These are phyloP conservation scores for Zoanthus gigantus DNA, from an alignment of 92 coral and sea anemone genomes.

Conservation along the genomic window DNA sequence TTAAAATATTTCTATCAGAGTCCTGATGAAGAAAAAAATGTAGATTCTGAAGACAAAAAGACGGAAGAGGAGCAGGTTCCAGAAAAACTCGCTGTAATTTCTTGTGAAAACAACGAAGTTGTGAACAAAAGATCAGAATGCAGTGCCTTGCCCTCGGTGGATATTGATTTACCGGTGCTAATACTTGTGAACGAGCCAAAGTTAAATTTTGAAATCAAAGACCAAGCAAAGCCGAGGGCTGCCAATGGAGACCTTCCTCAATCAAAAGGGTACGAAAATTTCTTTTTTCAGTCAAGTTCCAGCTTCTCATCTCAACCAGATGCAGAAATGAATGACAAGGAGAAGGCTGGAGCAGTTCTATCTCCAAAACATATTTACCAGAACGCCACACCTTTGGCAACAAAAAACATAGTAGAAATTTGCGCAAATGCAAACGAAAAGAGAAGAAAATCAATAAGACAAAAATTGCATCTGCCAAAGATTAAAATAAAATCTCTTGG, in stretches of 20 bases:
- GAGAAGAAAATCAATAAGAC: not conserved
- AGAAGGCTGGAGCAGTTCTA: not conserved
- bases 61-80: not conserved
- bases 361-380: slow-evolving; percentile 7
- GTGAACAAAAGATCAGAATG: not conserved
- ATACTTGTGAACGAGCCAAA: not conserved
- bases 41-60: not conserved
- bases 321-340: not conserved
- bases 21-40: not conserved
- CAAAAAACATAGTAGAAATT: not conserved
- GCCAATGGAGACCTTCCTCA: not conserved
- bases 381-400: not conserved
- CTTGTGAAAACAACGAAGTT: not conserved
- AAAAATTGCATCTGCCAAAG: slow-evolving; percentile 18
- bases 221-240: not conserved
- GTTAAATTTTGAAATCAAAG: not conserved
- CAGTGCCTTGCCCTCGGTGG: not conserved
- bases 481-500: not conserved
- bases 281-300: not conserved
- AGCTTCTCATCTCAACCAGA: not conserved
- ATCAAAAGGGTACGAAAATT: not conserved
- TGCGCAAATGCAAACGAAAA: not conserved
- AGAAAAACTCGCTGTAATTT: not conserved
- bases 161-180: slow-evolving; percentile 1
- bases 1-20: slow-evolving; percentile 5